These are phyloP conservation scores for Echeneis naucrates DNA, from an alignment of 2,797 vertebrate species.

Conservation along the genomic window DNA sequence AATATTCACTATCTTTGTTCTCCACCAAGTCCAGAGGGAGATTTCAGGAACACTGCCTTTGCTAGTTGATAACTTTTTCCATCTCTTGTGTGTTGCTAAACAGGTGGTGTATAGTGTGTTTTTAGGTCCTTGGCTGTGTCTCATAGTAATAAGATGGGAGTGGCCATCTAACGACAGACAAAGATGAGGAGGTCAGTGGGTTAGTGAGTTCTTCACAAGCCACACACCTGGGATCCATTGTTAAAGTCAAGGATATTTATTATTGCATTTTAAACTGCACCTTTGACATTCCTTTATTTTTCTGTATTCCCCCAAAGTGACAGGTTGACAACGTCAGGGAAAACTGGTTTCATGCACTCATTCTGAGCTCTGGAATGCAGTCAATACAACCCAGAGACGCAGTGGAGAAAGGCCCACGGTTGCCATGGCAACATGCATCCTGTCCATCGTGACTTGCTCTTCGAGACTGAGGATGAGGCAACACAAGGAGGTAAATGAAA, in stretches of 20 bases:
- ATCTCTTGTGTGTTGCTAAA: background rate
- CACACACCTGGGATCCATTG: background rate
- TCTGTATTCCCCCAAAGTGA: background rate
- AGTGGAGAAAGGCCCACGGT: slow-evolving; percentile 66
- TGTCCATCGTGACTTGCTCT: slow-evolving; percentile 70
- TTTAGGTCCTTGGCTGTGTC: too few species aligned
- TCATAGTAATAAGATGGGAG: background rate
- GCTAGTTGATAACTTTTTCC: background rate
- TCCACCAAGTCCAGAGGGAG: background rate
- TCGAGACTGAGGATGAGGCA: slow-evolving; percentile 67
- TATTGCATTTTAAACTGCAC: background rate
- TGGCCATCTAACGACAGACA: too few species aligned
- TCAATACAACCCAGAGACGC: slow-evolving; percentile 52
- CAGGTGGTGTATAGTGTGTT: background rate
- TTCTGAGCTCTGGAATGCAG: slow-evolving; percentile 60
- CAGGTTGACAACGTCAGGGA: slow-evolving; percentile 9
- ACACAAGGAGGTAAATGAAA: slow-evolving; percentile 44
- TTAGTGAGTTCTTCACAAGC: too few species aligned
- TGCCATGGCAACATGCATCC: slow-evolving; percentile 73
- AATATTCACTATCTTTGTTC: background rate
- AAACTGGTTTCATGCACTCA: slow-evolving; percentile 62
- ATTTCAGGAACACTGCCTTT: background rate
- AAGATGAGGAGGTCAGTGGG: too few species aligned
- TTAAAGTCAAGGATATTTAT: rapidly evolving
- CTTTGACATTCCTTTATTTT: background rate